Percentiles rank a stretch among this genome's conserved stretches.
Conservation (phyloP, 2,888 invertebrate species). For the Himalopsyche japonica region DNA sequence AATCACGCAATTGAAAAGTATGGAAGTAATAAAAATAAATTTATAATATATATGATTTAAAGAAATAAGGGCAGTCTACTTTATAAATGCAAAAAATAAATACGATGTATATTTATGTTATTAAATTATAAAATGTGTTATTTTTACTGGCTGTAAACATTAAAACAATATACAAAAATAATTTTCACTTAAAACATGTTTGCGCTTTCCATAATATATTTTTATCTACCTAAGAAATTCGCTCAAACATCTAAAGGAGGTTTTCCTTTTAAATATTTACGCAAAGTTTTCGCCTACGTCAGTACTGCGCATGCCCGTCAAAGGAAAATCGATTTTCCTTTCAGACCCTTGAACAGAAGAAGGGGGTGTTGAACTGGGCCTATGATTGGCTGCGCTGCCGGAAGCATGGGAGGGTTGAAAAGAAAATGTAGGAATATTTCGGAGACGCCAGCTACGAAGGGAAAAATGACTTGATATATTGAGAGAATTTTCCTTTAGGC, state of each 20-base stretch:
- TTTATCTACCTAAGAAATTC: not conserved
- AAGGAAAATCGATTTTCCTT: conserved; percentile 25
- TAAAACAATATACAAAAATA: no score
- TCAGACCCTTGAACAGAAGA: not conserved
- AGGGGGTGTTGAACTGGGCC: not conserved
- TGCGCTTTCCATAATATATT: not conserved
- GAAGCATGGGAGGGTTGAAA: not conserved
- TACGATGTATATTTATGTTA: no score
- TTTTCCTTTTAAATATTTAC: not conserved
- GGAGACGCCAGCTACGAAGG: not conserved
- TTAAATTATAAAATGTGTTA: no score
- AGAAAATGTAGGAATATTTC: not conserved
- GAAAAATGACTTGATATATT: not conserved
- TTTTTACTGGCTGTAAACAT: no score
- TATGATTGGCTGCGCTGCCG: not conserved
- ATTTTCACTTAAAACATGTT: not conserved
- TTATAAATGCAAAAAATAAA: no score
- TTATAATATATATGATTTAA: no score
- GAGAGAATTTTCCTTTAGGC: not conserved
- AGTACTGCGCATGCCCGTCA: conserved; percentile 6
- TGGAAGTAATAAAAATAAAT: no score
- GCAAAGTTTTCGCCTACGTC: not conserved
- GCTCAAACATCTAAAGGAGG: not conserved
- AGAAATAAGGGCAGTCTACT: no score
- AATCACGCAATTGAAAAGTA: no score